Percentiles rank a stretch among this genome's conserved stretches.
These are phyloP conservation scores for Centropristis striata DNA, from an alignment of 2,113 vertebrate genomes.

Conservation along the genomic window DNA sequence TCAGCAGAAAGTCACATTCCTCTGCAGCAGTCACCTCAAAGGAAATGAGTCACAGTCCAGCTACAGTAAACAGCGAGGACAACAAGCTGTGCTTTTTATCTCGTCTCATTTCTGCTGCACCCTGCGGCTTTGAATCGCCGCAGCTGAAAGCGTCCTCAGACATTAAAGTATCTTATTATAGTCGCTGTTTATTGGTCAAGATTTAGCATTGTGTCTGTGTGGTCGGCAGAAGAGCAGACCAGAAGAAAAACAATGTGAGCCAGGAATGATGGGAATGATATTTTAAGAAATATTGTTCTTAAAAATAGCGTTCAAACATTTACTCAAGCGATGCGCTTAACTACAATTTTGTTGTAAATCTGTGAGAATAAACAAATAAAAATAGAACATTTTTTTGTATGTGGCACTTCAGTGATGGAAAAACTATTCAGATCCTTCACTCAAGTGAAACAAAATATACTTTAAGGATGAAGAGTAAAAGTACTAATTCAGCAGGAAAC, in stretches of 20 bases:
- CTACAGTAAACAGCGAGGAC: constrained; percentile 66
- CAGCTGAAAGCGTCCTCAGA: constrained; percentile 62
- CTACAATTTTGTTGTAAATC: background rate
- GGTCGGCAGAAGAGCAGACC: constrained; percentile 3
- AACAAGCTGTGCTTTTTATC: constrained; percentile 78
- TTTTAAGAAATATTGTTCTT: constrained; percentile 4
- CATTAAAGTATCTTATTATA: constrained; percentile 48
- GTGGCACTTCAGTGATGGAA: background rate
- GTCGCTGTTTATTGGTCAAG: constrained; percentile 52
- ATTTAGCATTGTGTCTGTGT: constrained; percentile 42
- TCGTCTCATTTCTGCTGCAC: constrained; percentile 66
- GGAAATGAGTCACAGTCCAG: constrained; percentile 57
- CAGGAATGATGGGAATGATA: constrained; percentile 11
- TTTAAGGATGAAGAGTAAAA: too few relatives aligned
- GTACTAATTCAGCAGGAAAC: too few relatives aligned
- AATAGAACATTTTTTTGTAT: background rate
- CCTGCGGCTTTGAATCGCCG: constrained; percentile 64
- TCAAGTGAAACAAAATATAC: too few relatives aligned
- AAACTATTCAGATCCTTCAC: background rate
- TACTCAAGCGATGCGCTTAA: background rate
- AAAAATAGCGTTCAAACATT: background rate
- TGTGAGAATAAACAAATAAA: background rate
- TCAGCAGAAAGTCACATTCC: constrained; percentile 64
- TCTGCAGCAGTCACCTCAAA: constrained; percentile 56
- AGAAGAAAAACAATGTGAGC: background rate